Evolutionary conservation across 2,888 invertebrate species (phyloP), one percentile per base, ranked within the genome.

Genomic region (Heliconius ismenius): DNA sequence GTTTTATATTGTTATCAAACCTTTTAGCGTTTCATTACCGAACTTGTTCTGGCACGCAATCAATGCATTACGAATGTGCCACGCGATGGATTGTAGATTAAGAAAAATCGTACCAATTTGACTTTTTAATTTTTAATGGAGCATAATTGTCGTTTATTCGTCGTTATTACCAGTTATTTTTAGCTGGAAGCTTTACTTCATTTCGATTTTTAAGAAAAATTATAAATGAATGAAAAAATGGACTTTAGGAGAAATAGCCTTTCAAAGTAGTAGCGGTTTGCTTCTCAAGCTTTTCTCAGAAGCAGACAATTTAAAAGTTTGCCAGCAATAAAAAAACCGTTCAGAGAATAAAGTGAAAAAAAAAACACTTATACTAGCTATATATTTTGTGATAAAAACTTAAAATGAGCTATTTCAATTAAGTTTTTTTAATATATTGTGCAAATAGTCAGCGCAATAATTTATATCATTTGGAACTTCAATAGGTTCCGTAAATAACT

Each of bases 11-110:
- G 81, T 79, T 81, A 82, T 81, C 81, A 78, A 78, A 79, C 81
- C 83, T 82, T 82, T 82, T 82, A 83, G 78, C 79, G 82, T 80
- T 83, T 81, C 76, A 80, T 80, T 80, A 76, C 77, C 73, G 76
- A 68, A 32, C 72, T 75, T 64, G 62, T 76, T 39, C 73, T 36
- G 65, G 65, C 83, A 83, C 83, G 83, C 83, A 79, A 83, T 81
- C 76, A 62, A 72, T 79, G 81, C 80, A 83, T 83, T 83, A 83
- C 75, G 75, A 73, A 64, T 64, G 36, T 58, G 26, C 36, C 54
- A 39, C 36, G 43, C 28, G 64, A 70, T 73, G 58, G 72, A n/a
- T 28, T 60, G 64, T n/a, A 49, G 26, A 75, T 70, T 75, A 28
- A 58, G 36, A 43, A 67, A 39, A 54, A 67, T 39, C 64, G 58